Evolutionary conservation across 2,888 invertebrate genomes (phyloP).

Genomic region (Himalopsyche anomala): DNA sequence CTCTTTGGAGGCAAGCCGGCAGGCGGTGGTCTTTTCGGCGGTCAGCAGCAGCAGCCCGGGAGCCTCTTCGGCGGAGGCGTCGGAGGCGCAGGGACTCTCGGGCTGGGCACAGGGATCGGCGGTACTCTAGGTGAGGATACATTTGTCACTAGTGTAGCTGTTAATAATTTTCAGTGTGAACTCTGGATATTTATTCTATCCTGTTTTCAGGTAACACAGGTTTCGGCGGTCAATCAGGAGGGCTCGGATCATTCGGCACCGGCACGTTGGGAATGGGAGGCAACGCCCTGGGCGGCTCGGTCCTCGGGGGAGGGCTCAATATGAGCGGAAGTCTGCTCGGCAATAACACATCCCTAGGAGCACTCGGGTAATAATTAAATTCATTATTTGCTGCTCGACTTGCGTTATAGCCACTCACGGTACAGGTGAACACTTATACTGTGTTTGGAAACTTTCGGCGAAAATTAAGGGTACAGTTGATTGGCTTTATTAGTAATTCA

Average conservation of each 20-base stretch:
- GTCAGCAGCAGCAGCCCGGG: constrained; percentile 70
- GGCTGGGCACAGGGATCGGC: constrained; percentile 16
- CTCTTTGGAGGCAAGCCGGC: constrained; percentile 70
- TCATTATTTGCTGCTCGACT: too few relatives aligned
- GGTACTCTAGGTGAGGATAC: constrained; percentile 39
- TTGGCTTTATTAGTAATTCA: too few relatives aligned
- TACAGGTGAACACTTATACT: too few relatives aligned
- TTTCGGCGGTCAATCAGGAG: constrained; percentile 67
- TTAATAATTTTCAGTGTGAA: too few relatives aligned
- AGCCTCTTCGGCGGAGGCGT: constrained; percentile 76
- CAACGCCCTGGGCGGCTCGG: constrained; percentile 69
- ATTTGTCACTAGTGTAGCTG: not conserved
- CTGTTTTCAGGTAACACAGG: constrained; percentile 47
- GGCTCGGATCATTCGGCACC: constrained; percentile 71
- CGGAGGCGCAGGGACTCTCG: constrained; percentile 69
- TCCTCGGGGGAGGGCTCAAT: constrained; percentile 56
- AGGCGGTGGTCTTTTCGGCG: constrained; percentile 73
- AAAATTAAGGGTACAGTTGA: too few relatives aligned
- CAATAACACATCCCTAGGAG: constrained; percentile 67
- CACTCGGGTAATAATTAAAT: constrained; percentile 32
- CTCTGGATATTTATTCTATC: not conserved
- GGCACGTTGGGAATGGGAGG: constrained; percentile 71
- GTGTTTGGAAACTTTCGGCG: too few relatives aligned
- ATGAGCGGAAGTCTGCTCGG: constrained; percentile 69
- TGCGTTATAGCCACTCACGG: too few relatives aligned